Percentiles rank a stretch among this genome's conserved stretches.
Evolutionary conservation across 2,113 vertebrate genomes (phyloP).

Genomic region (Colossoma macropomum): DNA sequence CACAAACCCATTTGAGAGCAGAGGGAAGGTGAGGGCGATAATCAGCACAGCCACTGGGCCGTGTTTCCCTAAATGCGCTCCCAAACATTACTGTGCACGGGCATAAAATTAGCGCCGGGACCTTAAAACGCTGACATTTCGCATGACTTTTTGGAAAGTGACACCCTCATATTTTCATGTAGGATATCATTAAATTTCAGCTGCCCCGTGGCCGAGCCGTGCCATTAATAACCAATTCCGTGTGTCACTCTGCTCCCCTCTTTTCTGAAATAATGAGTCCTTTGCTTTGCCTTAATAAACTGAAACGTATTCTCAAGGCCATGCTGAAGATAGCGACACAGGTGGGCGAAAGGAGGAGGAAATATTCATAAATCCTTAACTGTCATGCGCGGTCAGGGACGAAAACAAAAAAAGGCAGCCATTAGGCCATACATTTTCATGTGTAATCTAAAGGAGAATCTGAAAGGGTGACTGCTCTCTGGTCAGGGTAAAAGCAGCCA

Average conservation of each 20-base stretch:
- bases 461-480: not conserved
- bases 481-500: not conserved
- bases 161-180: slow-evolving; percentile 99
- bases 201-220: slow-evolving; percentile 99
- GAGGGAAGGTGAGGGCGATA: slow-evolving; percentile 99
- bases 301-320: slow-evolving; percentile 99
- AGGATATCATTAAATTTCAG: slow-evolving; percentile 99
- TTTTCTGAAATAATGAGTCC: slow-evolving; percentile 99
- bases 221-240: slow-evolving; percentile 99
- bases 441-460: not conserved
- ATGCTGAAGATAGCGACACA: slow-evolving; percentile 84
- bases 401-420: slow-evolving; percentile 96
- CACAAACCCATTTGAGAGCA: slow-evolving; percentile 99
- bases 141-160: slow-evolving; percentile 99
- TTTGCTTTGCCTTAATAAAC: slow-evolving; percentile 99
- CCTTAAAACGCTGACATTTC: slow-evolving; percentile 99
- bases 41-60: slow-evolving; percentile 99
- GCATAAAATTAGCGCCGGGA: slow-evolving; percentile 99
- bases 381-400: slow-evolving; percentile 91
- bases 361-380: slow-evolving; percentile 99
- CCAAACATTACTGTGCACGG: slow-evolving; percentile 99
- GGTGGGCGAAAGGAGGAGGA: slow-evolving; percentile 77
- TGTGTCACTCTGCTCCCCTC: slow-evolving; percentile 95
- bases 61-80: slow-evolving; percentile 99
- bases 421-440: slow-evolving; percentile 66